Evolutionary conservation across 2,113 vertebrate genomes (phyloP).

Genomic region (Eublepharis macularius): DNA sequence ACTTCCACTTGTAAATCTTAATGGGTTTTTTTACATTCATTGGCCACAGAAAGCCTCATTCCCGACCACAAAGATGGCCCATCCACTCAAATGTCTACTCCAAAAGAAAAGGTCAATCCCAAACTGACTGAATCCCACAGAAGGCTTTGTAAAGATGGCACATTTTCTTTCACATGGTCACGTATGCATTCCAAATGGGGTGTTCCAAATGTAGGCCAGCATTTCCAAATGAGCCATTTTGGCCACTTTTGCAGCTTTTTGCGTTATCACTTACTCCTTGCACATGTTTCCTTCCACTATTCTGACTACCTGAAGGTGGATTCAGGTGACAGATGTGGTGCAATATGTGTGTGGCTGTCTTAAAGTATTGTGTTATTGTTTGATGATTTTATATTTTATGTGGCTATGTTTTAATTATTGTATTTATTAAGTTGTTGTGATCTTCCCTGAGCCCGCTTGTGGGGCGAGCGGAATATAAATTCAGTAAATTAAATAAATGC

Average conservation of each 20-base stretch:
- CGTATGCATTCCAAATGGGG: background rate
- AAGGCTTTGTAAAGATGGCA: background rate
- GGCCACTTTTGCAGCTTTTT: background rate
- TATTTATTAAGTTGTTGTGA: too few species aligned
- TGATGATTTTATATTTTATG: too few species aligned
- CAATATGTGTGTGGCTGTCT: too few species aligned
- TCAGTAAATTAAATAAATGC: too few species aligned
- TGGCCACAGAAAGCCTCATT: background rate
- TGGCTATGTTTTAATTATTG: too few species aligned
- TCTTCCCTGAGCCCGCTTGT: too few species aligned
- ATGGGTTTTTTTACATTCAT: background rate
- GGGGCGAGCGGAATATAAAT: too few species aligned
- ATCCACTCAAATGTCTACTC: background rate
- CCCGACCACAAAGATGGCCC: background rate
- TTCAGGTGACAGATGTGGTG: too few species aligned
- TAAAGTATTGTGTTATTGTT: too few species aligned
- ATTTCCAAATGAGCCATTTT: background rate
- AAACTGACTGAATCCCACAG: background rate
- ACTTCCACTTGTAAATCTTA: background rate
- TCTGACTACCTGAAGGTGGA: background rate
- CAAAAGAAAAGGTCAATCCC: constrained; percentile 1
- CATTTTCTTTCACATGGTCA: background rate
- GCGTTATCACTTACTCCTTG: too few species aligned
- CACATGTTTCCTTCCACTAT: background rate
- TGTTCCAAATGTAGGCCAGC: background rate